Base-by-base conservation (phyloP, 2,888 invertebrate species). In the Acutogordius australiensis region DNA sequence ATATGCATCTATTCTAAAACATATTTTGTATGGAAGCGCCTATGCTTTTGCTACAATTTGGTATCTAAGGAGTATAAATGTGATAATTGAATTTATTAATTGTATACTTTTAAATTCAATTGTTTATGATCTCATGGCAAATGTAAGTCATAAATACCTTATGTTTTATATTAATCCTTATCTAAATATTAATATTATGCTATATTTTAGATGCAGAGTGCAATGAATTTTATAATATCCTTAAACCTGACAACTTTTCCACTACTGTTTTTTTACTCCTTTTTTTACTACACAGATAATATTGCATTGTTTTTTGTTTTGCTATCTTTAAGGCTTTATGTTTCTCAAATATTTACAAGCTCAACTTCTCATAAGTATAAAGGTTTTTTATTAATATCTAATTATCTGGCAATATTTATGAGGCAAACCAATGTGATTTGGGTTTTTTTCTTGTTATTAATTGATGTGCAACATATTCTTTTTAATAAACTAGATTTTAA, bases 361-460 rank as follows among this genome's bases (percentile, higher is more conserved):
- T 73, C 61, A 70, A 73, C 4, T 69, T 71, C 27, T 76, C 77
- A 65, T 67, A 70, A 57, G 28, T 26, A 27, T 18, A 13, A 2
- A 18, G 18, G 61, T 21, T 18, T 60, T 1, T 18, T 62, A 2
- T 63, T 66, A 1, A 1, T 64, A 1, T 63, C 62, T 69, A 74
- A 81, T 45, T 72, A 78, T 0, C 69, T 77, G 1, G 76, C 83
- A 57, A 76, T 90, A 2, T 64, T 84, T 1, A 80, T 84, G 70
- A 76, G 97, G n/a, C 94, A 97, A 71, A 94, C 90, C 0, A 97
- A 94, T 70, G 78, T 91, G 2, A 78, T 86, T 0, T 94, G 90
- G 88, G 76, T 91, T 0, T 77, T 78, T 1, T 80, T 74, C 64
- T 67, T 71, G 28, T 70, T 37, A n/a, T 37, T 37, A 37, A 13